Conservation (phyloP, 2,113 vertebrate genomes). For the Gallinago paraguaiae region DNA sequence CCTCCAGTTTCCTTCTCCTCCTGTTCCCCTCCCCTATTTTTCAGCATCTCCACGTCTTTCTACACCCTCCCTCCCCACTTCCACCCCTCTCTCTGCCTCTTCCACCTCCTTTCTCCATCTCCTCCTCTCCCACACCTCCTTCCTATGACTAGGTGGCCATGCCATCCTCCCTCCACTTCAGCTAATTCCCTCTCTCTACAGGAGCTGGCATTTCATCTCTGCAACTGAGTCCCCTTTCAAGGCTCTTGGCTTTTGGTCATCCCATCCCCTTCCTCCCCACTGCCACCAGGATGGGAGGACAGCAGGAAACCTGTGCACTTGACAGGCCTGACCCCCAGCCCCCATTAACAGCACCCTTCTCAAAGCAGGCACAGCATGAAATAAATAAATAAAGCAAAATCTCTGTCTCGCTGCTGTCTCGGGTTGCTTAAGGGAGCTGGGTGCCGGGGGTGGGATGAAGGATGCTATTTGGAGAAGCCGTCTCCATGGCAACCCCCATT, state of each 20-base stretch:
- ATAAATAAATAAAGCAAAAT: slow-evolving; percentile 51
- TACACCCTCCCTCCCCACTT: neutral
- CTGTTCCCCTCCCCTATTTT: neutral
- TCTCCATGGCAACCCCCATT: slow-evolving; percentile 69
- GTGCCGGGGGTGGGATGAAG: slow-evolving; percentile 29
- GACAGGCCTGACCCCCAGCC: neutral
- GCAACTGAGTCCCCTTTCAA: neutral
- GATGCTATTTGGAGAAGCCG: slow-evolving; percentile 70
- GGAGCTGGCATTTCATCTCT: neutral
- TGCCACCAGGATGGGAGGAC: neutral
- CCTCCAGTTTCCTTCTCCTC: neutral
- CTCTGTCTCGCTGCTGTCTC: slow-evolving; percentile 52
- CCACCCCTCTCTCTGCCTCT: neutral
- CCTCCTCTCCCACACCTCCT: neutral
- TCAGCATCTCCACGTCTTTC: neutral
- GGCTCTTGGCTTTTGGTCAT: neutral
- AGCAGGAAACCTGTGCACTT: neutral
- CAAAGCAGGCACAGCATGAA: neutral
- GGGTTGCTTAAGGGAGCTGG: slow-evolving; percentile 59
- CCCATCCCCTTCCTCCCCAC: neutral
- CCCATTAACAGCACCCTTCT: slow-evolving; percentile 22
- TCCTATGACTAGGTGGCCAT: neutral
- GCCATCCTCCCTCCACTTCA: neutral
- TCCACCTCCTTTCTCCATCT: neutral
- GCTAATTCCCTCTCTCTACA: neutral